Percentiles rank a stretch among this genome's conserved stretches.
Conservation (phyloP, 2,888 invertebrate genomes). For the Epirrita christyi region DNA sequence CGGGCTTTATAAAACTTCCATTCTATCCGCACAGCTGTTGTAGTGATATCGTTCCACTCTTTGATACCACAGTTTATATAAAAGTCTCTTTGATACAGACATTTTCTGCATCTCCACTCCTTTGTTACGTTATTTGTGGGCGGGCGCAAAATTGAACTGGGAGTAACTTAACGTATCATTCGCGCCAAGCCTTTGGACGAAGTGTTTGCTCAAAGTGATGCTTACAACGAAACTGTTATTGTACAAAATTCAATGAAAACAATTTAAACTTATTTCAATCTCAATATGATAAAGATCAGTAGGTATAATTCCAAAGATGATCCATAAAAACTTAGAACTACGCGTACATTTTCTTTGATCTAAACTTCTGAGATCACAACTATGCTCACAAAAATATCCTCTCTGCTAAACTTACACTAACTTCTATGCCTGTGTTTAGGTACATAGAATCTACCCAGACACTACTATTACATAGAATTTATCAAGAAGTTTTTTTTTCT, state of each 20-base stretch:
- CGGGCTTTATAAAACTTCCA: conserved; percentile 15
- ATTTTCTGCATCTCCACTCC: conserved; percentile 6
- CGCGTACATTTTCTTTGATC: no score
- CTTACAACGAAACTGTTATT: not conserved
- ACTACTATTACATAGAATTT: no score
- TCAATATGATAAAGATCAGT: no score
- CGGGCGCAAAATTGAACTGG: not conserved
- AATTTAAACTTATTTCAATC: no score
- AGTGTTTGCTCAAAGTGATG: not conserved
- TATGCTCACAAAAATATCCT: no score
- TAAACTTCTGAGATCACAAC: no score
- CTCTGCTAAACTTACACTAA: no score
- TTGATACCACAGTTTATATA: conserved; percentile 6
- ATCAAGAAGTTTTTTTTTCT: no score
- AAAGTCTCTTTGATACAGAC: conserved; percentile 7
- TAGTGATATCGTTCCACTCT: conserved; percentile 8
- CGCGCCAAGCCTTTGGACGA: not conserved
- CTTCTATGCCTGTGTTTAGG: not conserved
- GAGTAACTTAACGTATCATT: not conserved
- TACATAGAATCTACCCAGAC: not conserved
- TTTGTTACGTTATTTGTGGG: conserved; percentile 15
- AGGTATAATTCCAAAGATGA: no score
- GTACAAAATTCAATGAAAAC: no score
- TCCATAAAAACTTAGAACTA: no score
- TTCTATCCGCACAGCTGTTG: conserved; percentile 16